Evolutionary conservation across 2,888 invertebrate genomes (phyloP), one percentile per base, ranked within the genome.

Genomic region (Stramonita haemastoma): DNA sequence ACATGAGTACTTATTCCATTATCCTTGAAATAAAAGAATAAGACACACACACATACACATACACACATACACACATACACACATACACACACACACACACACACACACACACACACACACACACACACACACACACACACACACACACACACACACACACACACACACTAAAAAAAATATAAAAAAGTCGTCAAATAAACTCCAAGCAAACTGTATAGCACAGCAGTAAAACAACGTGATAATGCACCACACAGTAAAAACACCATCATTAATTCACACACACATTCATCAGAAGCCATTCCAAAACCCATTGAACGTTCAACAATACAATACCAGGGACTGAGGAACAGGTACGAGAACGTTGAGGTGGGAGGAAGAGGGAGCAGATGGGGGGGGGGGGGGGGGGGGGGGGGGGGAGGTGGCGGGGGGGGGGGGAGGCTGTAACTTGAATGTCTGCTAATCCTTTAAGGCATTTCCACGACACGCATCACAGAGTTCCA

Each of bases 91-190:
- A 26, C 77, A 66, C 79, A 6, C 79, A 6, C 79, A n/a, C 79
- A 32, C 79, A 32, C 79, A 32, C 79, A 32, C 79, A 32, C 79
- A 79, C 79, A 36, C 83, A 83, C 83, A 83, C 83, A 83, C 83
- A 83, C 83, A 83, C 83, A 46, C 83, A 83, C 83, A 46, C 83
- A 83, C 83, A 46, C 83, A 83, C 83, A 83, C 46, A 83, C 83
- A 83, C 83, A 46, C 83, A 83, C 83, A 83, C 36, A 83, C 83
- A 46, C 83, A 46, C 83, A 83, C 83, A 83, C 83, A 83, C 83
- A 83, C 83, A 83, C 83, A 83, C 83, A 83, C 83, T 15, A 36
- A 46, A 2, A 32, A 11, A 81, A 29, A 81, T 34, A 81, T 11
- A 32, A 8, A 81, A 32, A 32, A 77, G 29, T 77, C 77, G 29